Evolutionary conservation across 2,888 invertebrate genomes (phyloP), one percentile per base, ranked within the genome.

Genomic region (Panorpa germanica): DNA sequence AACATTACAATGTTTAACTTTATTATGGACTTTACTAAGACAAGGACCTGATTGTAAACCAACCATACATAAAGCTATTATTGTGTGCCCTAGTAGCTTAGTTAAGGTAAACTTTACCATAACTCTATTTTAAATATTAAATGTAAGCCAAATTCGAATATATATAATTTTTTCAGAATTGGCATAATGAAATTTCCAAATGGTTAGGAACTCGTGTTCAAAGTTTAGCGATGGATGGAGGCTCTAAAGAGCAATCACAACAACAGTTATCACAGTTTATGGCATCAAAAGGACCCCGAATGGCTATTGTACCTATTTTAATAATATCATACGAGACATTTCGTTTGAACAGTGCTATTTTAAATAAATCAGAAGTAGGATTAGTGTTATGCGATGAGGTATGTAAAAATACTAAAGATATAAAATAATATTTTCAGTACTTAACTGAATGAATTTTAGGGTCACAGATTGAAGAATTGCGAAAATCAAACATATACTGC

Each of bases 251-350:
- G 26, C 83, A 90, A 36, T 83, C 90, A 24, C 86, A 81, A 39
- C 62, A 67, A 11, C 71, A 74, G 41, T 56, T 88, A 4, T 72
- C 65, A 35, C 74, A 78, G 36, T 96, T 88, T 48, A 88, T 85
- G 65, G 72, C 77, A 42, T 75, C 76, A 15, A 73, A 65, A 34
- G 68, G 71, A 13, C 73, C 83, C 1, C 61, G 85, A 9, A 71
- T 78, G 39, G 75, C 80, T 0, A 76, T 75, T 3, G 64, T 64
- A 41, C 95, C 96, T 0, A 77, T 99, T 8, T 59, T 99, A n/a
- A 90, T 98, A 31, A 91, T 99, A 37, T 96, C 96, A 1, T 98
- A 98, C 50, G 98, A 99, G 58, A 95, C 95, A 3, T 96, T 99
- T 49, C 73, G 98, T 28, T 70, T 95, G 39, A 95, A 99, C 49